These are phyloP conservation scores for Cynocephalus volans DNA, from an alignment of 2,113 vertebrate species.

Conservation along the genomic window DNA sequence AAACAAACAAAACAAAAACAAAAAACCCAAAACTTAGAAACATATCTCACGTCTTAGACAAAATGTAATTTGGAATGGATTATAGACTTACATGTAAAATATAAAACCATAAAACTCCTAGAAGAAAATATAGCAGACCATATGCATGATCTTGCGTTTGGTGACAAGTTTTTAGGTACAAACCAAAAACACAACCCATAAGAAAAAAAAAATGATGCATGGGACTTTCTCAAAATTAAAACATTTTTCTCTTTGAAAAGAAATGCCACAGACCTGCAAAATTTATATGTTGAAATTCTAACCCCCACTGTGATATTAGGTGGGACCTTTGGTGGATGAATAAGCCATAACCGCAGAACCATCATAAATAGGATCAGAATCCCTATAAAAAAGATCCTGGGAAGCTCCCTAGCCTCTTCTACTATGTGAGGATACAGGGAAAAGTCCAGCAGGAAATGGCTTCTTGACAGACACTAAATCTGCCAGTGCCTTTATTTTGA, in stretches of 20 bases:
- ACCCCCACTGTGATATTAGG: neutral
- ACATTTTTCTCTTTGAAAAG: neutral
- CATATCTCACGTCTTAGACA: neutral
- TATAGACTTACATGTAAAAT: neutral
- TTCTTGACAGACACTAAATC: neutral
- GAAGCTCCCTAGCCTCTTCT: neutral
- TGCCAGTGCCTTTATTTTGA: neutral
- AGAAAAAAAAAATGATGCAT: neutral
- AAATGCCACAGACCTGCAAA: neutral
- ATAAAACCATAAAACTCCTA: neutral
- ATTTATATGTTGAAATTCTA: neutral
- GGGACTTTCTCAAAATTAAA: neutral
- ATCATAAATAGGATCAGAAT: neutral
- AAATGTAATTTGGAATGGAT: neutral
- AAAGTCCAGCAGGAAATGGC: neutral
- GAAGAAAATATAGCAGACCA: neutral
- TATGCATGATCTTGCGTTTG: neutral
- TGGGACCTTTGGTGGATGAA: neutral
- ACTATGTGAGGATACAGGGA: fast-evolving
- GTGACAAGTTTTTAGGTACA: neutral
- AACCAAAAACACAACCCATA: neutral
- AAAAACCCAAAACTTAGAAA: neutral
- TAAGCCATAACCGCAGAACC: neutral
- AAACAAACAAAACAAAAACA: too few species aligned
- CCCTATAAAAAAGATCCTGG: neutral